Conservation (phyloP, 1,140 invertebrate species). For the Drosophila willistoni region DNA sequence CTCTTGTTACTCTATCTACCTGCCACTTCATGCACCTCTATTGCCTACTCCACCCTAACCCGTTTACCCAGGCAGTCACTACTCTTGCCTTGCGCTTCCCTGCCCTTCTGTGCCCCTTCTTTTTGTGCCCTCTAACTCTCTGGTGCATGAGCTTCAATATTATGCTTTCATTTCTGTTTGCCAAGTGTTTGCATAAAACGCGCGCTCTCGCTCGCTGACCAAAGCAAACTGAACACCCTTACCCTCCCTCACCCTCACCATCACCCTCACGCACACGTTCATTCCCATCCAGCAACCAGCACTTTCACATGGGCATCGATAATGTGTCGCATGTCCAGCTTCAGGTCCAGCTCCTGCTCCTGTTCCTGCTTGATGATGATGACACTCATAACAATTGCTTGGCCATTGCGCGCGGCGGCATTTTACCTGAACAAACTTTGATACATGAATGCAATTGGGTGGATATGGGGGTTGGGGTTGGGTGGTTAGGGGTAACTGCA, state of each 20-base stretch:
- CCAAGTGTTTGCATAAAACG: slow-evolving; percentile 75
- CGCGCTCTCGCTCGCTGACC: slow-evolving; percentile 42
- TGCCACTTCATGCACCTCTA: slow-evolving; percentile 11
- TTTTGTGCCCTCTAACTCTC: not conserved
- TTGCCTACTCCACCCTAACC: not conserved
- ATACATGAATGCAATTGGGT: slow-evolving; percentile 51
- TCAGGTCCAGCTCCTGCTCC: slow-evolving; percentile 25
- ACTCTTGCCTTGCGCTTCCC: not conserved
- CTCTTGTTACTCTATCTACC: slow-evolving; percentile 42
- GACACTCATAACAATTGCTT: slow-evolving; percentile 76
- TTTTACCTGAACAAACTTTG: slow-evolving; percentile 82
- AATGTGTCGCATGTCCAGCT: slow-evolving; percentile 51
- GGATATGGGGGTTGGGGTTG: not conserved
- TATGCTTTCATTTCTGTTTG: slow-evolving; percentile 79
- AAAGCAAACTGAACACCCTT: slow-evolving; percentile 44
- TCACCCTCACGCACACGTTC: not conserved
- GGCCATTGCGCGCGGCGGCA: slow-evolving; percentile 57
- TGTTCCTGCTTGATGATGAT: slow-evolving; percentile 55
- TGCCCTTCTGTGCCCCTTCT: too few relatives aligned
- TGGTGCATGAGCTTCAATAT: slow-evolving; percentile 53
- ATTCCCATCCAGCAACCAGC: slow-evolving; percentile 20
- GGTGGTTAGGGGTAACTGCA: slow-evolving; percentile 10
- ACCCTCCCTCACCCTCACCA: not conserved
- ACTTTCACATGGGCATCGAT: slow-evolving; percentile 54
- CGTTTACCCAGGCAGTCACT: not conserved